A percentile compares a stretch with the other conserved stretches of the same genome.
These are phyloP conservation scores for Notoglanidium macrostoma DNA, from an alignment of 2,797 vertebrate species.

Conservation along the genomic window DNA sequence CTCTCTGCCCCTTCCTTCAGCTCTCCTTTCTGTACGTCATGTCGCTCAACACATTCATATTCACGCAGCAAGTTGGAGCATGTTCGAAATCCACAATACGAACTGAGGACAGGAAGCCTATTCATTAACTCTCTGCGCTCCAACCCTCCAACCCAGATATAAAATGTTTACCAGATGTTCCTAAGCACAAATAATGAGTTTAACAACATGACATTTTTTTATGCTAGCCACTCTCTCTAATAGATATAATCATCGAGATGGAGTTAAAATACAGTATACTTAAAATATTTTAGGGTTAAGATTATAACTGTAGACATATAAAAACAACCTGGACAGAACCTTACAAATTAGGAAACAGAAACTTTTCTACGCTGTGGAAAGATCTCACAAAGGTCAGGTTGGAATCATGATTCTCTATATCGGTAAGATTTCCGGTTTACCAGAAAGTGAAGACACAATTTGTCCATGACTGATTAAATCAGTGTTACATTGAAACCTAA, in stretches of 20 bases:
- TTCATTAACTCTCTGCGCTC: conserved; percentile 18
- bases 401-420: neutral
- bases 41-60: conserved; percentile 9
- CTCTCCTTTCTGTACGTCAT: conserved; percentile 17
- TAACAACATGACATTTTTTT: neutral
- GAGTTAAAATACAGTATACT: neutral
- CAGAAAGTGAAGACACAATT: too few relatives aligned
- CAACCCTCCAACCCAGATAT: neutral
- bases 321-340: neutral
- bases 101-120: conserved; percentile 5
- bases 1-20: neutral
- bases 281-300: neutral
- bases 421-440: neutral
- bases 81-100: conserved; percentile 27
- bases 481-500: neutral
- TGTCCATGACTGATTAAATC: neutral
- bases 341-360: neutral
- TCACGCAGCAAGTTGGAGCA: conserved; percentile 47
- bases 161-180: conserved; percentile 16
- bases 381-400: neutral
- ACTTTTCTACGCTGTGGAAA: neutral
- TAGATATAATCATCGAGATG: neutral
- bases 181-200: neutral
- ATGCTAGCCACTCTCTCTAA: neutral
- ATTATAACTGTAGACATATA: neutral